A percentile compares a stretch with the other conserved stretches of the same genome.
phyloP scores from a whole-genome alignment of 1,140 invertebrate species.

The Aphelenchoides avenae region DNA sequence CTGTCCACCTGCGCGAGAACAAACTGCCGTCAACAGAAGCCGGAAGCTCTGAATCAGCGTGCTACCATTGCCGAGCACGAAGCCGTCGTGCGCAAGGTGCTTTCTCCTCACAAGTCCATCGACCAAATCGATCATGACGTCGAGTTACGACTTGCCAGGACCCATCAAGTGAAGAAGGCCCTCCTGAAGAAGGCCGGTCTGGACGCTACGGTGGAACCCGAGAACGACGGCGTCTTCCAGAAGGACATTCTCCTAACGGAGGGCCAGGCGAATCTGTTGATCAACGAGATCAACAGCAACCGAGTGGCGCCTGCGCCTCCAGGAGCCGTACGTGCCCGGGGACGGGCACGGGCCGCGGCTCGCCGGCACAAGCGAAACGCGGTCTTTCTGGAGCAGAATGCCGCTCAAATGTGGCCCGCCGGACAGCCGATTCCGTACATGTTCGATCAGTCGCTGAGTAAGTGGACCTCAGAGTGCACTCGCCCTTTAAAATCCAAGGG shows the following conservation, averaged over 20 bases:
- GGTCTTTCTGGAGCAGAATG: constrained; percentile 28
- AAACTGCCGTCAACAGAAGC: constrained; percentile 20
- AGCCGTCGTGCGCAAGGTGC: constrained; percentile 7
- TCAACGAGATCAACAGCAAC: constrained; percentile 34
- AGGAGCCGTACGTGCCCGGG: constrained; percentile 6
- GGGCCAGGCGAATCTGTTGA: constrained; percentile 33
- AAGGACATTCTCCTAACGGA: constrained; percentile 45
- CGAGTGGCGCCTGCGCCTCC: constrained; percentile 1
- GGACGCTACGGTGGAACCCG: constrained; percentile 30
- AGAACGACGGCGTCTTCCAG: constrained; percentile 45
- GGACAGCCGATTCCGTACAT: constrained; percentile 36
- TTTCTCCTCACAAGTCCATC: too few relatives aligned
- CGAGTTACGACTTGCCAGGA: constrained; percentile 34
- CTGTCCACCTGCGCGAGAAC: constrained; percentile 16
- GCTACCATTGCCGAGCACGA: constrained; percentile 27
- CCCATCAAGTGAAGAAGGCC: constrained; percentile 42
- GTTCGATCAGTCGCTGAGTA: constrained; percentile 37
- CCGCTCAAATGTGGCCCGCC: constrained; percentile 30
- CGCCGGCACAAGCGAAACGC: constrained; percentile 15
- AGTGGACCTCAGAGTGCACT: too few relatives aligned
- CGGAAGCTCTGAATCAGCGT: constrained; percentile 26
- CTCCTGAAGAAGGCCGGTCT: constrained; percentile 42
- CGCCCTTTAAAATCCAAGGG: too few relatives aligned
- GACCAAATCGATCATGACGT: constrained; percentile 41
- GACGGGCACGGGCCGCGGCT: neutral